These are phyloP conservation scores for Mylabris phalerata DNA, from an alignment of 1,140 invertebrate genomes.

Conservation along the genomic window DNA sequence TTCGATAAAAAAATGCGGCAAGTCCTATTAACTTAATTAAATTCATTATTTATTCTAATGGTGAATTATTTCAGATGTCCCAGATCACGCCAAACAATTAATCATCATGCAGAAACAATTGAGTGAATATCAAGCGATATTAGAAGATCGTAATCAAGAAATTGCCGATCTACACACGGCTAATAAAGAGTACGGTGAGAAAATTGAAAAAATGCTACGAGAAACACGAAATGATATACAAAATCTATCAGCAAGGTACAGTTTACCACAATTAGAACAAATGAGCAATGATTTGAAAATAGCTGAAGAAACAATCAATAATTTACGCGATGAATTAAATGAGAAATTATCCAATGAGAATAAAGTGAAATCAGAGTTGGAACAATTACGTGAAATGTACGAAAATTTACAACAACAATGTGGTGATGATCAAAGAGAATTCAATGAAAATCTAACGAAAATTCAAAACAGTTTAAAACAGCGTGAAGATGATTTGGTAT, in stretches of 20 bases:
- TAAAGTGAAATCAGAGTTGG: slow-evolving; percentile 5
- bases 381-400: slow-evolving; percentile 2
- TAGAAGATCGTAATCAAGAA: slow-evolving; percentile 30
- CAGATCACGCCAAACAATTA: slow-evolving; percentile 26
- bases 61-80: slow-evolving; percentile 21
- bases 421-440: background rate
- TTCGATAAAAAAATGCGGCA: slow-evolving; percentile 20
- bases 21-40: background rate
- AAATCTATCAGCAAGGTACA: slow-evolving; percentile 32
- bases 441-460: background rate
- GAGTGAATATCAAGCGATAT: slow-evolving; percentile 21
- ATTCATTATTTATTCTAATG: background rate
- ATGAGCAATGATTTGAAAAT: slow-evolving; percentile 32
- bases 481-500: slow-evolving; percentile 7
- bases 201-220: slow-evolving; percentile 31
- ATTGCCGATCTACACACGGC: slow-evolving; percentile 22
- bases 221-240: slow-evolving; percentile 30
- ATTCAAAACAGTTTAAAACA: background rate
- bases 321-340: slow-evolving; percentile 18
- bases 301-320: slow-evolving; percentile 21
- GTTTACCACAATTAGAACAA: slow-evolving; percentile 26
- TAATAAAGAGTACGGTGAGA: slow-evolving; percentile 29
- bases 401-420: background rate
- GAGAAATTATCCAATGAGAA: background rate
- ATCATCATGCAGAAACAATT: slow-evolving; percentile 29